A percentile compares a stretch with the other conserved stretches of the same genome.
phyloP scores from a whole-genome alignment of 2,797 vertebrate genomes.

The Trachops cirrhosus region DNA sequence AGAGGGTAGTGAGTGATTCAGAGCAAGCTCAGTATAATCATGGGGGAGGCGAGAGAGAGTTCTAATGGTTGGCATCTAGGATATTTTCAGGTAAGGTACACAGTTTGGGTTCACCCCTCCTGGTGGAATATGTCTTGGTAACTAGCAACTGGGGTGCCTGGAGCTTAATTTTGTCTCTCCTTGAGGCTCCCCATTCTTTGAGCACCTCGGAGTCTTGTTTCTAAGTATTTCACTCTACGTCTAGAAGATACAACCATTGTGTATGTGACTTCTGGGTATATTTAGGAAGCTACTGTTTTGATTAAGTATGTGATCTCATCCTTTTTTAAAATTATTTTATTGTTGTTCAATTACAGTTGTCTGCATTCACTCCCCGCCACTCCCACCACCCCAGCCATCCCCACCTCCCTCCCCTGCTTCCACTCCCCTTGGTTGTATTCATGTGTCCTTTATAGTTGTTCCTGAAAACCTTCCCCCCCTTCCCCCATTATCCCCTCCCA shows the following conservation, averaged over 20 bases:
- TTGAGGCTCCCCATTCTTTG: not conserved
- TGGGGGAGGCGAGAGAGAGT: not conserved
- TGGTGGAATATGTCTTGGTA: not conserved
- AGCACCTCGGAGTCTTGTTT: not conserved
- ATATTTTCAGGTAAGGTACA: not conserved
- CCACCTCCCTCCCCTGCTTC: too few relatives aligned
- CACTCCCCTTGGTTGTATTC: too few relatives aligned
- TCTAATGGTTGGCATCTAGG: not conserved
- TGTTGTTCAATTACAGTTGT: too few relatives aligned
- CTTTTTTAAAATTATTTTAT: not conserved
- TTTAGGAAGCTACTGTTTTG: slow-evolving; percentile 6
- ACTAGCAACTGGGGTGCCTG: not conserved
- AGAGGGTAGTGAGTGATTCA: not conserved
- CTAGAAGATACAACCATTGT: not conserved
- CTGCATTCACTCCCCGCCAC: too few relatives aligned
- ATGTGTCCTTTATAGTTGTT: too few relatives aligned
- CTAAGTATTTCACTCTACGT: not conserved
- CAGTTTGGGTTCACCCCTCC: not conserved
- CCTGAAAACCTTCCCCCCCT: too few relatives aligned
- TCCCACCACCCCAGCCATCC: too few relatives aligned
- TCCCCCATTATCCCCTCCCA: too few relatives aligned
- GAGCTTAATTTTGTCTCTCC: not conserved
- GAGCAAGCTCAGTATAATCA: not conserved
- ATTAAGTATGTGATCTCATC: not conserved
- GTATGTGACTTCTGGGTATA: not conserved